Evolutionary conservation across 2,888 invertebrate genomes (phyloP), one percentile per base, ranked within the genome.

Genomic region (Oxystoma pomonae): DNA sequence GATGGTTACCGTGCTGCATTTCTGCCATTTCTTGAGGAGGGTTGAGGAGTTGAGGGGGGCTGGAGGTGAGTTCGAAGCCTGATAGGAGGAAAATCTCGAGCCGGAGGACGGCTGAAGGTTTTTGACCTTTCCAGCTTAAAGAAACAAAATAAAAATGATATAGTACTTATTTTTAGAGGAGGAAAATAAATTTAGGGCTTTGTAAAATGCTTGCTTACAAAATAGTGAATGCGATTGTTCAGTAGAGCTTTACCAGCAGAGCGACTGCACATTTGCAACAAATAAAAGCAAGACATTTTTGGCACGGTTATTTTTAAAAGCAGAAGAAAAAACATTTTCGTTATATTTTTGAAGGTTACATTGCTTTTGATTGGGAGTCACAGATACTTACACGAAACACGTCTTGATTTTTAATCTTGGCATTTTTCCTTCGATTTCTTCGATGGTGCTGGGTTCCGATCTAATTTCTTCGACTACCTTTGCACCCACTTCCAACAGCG

Each of bases 331-430:
- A n/a, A n/a, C n/a, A n/a, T n/a, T n/a, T n/a, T n/a, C n/a, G n/a
- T n/a, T n/a, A n/a, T n/a, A n/a, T n/a, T n/a, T n/a, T n/a, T n/a
- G n/a, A n/a, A n/a, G n/a, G n/a, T n/a, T n/a, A n/a, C n/a, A n/a
- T n/a, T n/a, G n/a, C n/a, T n/a, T n/a, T n/a, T n/a, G n/a, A n/a
- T n/a, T n/a, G n/a, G n/a, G n/a, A n/a, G n/a, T n/a, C n/a, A n/a
- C n/a, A n/a, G 20, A 55, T 50, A 68, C 69, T 68, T 78, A 87
- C 87, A 83, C 83, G 78, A 87, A 86, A 70, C 87, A 88, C 1
- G 85, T 85, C 71, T 86, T 86, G 35, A 87, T 83, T 65, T 86
- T 85, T 21, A 88, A 76, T n/a, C 85, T 83, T 0, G 87, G 87
- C 1, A 86, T 77, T 72, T 86, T 87, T 19, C 87, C 87, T 78